phyloP scores from a whole-genome alignment of 2,888 invertebrate species.

The Gisinianus flammeolus region DNA sequence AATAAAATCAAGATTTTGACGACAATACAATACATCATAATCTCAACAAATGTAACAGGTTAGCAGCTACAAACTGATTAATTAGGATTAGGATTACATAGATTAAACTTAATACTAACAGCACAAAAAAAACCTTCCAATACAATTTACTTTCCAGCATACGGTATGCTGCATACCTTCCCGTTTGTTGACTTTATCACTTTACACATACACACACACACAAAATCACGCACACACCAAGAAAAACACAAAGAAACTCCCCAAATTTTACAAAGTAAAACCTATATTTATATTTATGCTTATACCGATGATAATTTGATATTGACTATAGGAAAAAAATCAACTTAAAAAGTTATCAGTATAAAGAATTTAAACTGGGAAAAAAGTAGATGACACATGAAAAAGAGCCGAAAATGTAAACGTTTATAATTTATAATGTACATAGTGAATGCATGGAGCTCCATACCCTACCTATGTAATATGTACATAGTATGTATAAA shows the following conservation, averaged over 20 bases:
- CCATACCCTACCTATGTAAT: no score
- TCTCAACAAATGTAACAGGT: conserved; percentile 17
- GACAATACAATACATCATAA: not conserved
- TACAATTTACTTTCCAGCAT: not conserved
- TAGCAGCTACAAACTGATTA: conserved; percentile 11
- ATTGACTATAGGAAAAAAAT: not conserved
- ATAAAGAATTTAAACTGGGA: not conserved
- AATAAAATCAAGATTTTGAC: conserved; percentile 2
- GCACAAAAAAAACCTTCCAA: not conserved
- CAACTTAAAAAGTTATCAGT: not conserved
- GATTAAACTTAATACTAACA: conserved; percentile 4
- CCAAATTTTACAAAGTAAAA: not conserved
- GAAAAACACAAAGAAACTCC: not conserved
- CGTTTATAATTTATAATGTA: no score
- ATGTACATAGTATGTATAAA: no score
- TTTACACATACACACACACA: not conserved
- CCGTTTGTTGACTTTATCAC: not conserved
- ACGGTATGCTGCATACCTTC: not conserved
- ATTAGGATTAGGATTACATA: conserved; percentile 29
- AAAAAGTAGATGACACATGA: not conserved
- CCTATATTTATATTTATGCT: no score
- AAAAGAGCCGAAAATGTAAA: no score
- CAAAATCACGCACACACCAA: not conserved
- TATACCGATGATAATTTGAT: not conserved
- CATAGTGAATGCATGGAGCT: no score